Base-by-base conservation (phyloP, 1,140 invertebrate genomes). In the Diuraphis noxia region DNA sequence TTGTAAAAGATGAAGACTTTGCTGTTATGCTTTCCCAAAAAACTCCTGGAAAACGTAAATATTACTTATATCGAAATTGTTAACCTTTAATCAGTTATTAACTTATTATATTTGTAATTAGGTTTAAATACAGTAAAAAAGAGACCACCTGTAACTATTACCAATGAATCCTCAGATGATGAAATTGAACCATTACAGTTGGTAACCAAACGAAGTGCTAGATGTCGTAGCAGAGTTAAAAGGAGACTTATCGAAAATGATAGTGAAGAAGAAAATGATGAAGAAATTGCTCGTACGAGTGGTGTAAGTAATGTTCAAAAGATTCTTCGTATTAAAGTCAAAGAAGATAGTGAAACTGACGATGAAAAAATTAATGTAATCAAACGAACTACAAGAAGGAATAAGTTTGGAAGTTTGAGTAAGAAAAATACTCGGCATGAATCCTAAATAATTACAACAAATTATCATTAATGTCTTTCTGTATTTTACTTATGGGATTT, bases 401-500 rank as follows among this genome's bases (percentile, higher is more conserved):
- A 41, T 21, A 63, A 40, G 30, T 85, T 34, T 19, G 41, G 30
- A 8, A 34, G 40, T 38, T 46, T 43, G 34, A 25, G 21, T 49
- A 87, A 87, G 4, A 52, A 40, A 87, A 38, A 30, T 21, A 1
- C 46, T 36, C 17, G 19, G 6, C n/a, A n/a, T 85, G 52, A 92
- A 40, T 89, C 10, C 34, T 92, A 93, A 94, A 94, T 93, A 92
- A 41, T 41, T 2, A n/a, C 30, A 72, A 17, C n/a, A 30, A 72
- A 49, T 49, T n/a, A 17, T 72, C 30, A 56, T 30, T 13, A 56
- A 3, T 56, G 4, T 56, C n/a, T 30, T 56, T 9, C 25, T 30
- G 41, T 56, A 56, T n/a, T n/a, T 63, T 63, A 63, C 13, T n/a
- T n/a, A n/a, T 72, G n/a, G 3, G 30, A 72, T n/a, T 19, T 72